A percentile compares a stretch with the other conserved stretches of the same genome.
Evolutionary conservation across 1,140 invertebrate genomes (phyloP).

Genomic region (Cyclina sinensis): DNA sequence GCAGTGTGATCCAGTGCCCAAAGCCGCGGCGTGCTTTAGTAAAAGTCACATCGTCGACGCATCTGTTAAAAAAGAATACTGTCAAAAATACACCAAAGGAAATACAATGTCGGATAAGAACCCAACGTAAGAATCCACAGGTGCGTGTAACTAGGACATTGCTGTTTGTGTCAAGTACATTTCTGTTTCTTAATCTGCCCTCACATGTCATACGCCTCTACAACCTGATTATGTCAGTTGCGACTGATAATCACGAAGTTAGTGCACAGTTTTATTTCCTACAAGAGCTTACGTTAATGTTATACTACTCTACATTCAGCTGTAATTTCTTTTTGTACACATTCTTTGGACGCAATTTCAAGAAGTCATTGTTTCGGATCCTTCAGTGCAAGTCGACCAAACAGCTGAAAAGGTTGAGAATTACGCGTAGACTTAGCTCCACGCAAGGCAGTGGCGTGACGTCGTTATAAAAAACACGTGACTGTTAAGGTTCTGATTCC

Average conservation of each 20-base stretch:
- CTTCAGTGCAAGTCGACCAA: constrained; percentile 7
- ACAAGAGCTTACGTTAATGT: constrained; percentile 49
- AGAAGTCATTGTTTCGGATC: constrained; percentile 7
- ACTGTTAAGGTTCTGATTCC: too few relatives aligned
- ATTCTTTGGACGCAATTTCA: constrained; percentile 53
- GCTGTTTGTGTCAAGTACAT: constrained; percentile 93
- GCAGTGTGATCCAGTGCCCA: constrained; percentile 5
- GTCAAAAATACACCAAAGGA: background rate
- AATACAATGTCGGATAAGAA: background rate
- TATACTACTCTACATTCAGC: constrained; percentile 47
- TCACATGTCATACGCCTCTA: constrained; percentile 82
- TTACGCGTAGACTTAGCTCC: background rate
- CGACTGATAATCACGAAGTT: background rate
- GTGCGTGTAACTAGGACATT: constrained; percentile 93
- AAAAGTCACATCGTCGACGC: background rate
- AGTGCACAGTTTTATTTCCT: constrained; percentile 10
- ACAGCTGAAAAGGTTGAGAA: background rate
- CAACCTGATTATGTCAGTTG: constrained; percentile 70
- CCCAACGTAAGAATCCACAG: constrained; percentile 87
- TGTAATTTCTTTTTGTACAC: constrained; percentile 64
- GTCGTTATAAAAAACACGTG: too few relatives aligned
- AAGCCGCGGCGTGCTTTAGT: background rate
- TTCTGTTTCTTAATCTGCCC: constrained; percentile 92
- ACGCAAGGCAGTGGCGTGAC: background rate
- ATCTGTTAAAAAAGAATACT: background rate